Evolutionary conservation across 1,140 invertebrate genomes (phyloP).

Genomic region (Monochamus saltuarius): DNA sequence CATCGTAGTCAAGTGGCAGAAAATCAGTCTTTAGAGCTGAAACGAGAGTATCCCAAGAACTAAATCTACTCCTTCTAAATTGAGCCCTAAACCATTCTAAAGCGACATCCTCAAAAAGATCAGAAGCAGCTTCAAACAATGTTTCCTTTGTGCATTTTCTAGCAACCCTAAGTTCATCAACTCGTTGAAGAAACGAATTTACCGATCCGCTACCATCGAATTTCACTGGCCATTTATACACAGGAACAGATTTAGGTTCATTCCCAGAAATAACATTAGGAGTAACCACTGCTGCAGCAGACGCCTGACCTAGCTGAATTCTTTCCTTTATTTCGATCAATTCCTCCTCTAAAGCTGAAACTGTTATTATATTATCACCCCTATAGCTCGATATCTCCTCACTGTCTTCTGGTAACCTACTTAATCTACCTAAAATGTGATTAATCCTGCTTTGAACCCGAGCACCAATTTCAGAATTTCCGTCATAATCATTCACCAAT

Average conservation of each 20-base stretch:
- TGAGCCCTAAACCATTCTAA: slow-evolving; percentile 10
- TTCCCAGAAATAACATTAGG: neutral
- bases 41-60: slow-evolving; percentile 4
- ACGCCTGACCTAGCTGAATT: neutral
- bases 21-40: neutral
- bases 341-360: slow-evolving; percentile 3
- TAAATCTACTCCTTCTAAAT: neutral
- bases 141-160: neutral
- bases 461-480: neutral
- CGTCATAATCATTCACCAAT: slow-evolving; percentile 11
- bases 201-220: neutral
- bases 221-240: slow-evolving; percentile 6
- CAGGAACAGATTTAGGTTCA: slow-evolving; percentile 1
- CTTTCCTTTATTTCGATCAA: neutral
- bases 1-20: neutral
- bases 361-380: slow-evolving; percentile 1
- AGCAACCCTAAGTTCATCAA: neutral
- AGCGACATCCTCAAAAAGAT: slow-evolving; percentile 2
- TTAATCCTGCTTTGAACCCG: neutral
- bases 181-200: neutral
- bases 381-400: slow-evolving; percentile 7
- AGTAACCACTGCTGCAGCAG: neutral
- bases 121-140: slow-evolving; percentile 2
- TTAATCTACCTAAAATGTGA: slow-evolving; percentile 5
- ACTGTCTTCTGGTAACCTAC: neutral